phyloP scores from a whole-genome alignment of 1,140 invertebrate genomes.

The Drosophila ficusphila region DNA sequence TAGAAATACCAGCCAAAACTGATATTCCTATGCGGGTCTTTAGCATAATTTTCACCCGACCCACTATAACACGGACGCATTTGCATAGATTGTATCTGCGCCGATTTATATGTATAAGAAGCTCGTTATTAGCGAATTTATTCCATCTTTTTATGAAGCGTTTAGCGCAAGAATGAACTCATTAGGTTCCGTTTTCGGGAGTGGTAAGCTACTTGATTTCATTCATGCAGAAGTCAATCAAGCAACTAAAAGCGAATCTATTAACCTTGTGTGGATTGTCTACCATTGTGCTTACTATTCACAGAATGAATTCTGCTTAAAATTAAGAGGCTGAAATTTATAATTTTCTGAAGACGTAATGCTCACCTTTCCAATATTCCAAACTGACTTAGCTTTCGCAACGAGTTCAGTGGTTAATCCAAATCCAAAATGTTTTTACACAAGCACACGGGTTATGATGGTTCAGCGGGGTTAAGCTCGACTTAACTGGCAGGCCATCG shows the following conservation, averaged over 20 bases:
- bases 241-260: not conserved
- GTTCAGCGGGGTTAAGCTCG: not conserved
- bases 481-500: constrained; percentile 16
- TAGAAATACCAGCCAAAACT: constrained; percentile 38
- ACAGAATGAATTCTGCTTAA: too few relatives aligned
- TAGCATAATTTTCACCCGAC: constrained; percentile 16
- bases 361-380: constrained; percentile 18
- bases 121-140: constrained; percentile 32
- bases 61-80: constrained; percentile 42
- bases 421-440: constrained; percentile 10
- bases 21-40: constrained; percentile 42
- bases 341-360: not conserved
- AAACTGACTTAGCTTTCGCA: not conserved
- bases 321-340: too few relatives aligned
- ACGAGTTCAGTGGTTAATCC: constrained; percentile 10
- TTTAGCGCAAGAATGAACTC: constrained; percentile 49
- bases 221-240: constrained; percentile 12
- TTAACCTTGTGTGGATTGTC: not conserved
- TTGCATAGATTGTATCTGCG: constrained; percentile 52
- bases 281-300: too few relatives aligned
- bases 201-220: constrained; percentile 58
- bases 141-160: constrained; percentile 50
- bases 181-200: constrained; percentile 51
- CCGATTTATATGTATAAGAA: constrained; percentile 17
- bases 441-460: not conserved